Conservation (phyloP, 2,113 vertebrate species). For the Asarcornis scutulata region DNA sequence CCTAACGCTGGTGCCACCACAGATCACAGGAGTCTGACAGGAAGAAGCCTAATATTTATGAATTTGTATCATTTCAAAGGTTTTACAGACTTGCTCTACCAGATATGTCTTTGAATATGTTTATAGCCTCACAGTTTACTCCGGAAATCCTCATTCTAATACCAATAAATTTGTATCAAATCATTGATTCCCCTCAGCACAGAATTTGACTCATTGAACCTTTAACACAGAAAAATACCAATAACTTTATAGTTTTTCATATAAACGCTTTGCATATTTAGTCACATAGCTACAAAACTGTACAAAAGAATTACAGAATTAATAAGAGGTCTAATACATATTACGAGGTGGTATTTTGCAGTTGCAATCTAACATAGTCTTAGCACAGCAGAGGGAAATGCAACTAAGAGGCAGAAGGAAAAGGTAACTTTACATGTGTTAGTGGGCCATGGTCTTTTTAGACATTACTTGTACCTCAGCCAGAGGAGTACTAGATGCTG, state of each 20-base stretch:
- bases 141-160: background rate
- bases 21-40: background rate
- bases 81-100: background rate
- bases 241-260: background rate
- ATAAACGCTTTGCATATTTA: conserved; percentile 17
- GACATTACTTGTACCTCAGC: background rate
- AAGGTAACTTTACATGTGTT: background rate
- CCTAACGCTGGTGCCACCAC: background rate
- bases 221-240: background rate
- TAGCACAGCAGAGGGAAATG: background rate
- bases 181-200: background rate
- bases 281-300: background rate
- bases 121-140: background rate
- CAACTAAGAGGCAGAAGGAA: background rate
- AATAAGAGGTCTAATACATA: background rate
- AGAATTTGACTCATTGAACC: background rate
- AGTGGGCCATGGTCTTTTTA: background rate
- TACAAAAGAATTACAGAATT: background rate
- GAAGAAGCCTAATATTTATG: background rate
- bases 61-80: conserved; percentile 12
- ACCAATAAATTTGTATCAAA: background rate
- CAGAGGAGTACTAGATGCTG: background rate
- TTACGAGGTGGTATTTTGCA: background rate
- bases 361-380: background rate
- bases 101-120: background rate